These are phyloP conservation scores for Dioctria rufipes DNA, from an alignment of 2,888 invertebrate species.

Conservation along the genomic window DNA sequence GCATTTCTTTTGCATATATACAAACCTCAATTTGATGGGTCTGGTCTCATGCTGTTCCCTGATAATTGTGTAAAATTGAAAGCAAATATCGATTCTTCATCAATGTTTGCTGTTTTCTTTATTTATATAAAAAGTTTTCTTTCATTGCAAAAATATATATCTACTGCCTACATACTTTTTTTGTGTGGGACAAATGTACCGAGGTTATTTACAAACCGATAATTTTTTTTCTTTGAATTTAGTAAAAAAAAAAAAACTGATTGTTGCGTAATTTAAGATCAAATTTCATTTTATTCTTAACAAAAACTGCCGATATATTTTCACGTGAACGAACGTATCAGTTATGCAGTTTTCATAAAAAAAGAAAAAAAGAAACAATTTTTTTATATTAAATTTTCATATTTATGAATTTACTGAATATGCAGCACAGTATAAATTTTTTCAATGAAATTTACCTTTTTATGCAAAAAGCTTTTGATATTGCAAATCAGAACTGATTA, in stretches of 20 bases:
- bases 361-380: not conserved
- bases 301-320: not conserved
- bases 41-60: conserved; percentile 16
- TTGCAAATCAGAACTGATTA: too few relatives aligned
- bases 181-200: conserved; percentile 8
- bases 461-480: too few relatives aligned
- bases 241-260: not conserved
- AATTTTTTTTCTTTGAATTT: not conserved
- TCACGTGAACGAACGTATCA: not conserved
- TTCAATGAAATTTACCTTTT: too few relatives aligned
- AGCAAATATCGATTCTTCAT: not conserved
- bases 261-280: conserved; percentile 22
- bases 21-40: conserved; percentile 11
- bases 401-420: not conserved
- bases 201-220: not conserved
- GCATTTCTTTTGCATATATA: conserved; percentile 7
- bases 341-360: not conserved
- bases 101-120: not conserved
- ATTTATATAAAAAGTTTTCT: not conserved
- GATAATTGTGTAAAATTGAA: conserved; percentile 33
- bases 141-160: not conserved
- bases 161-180: not conserved
- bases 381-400: not conserved
- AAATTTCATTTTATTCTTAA: conserved; percentile 17
- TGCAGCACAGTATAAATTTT: not conserved